Evolutionary conservation across 1,140 invertebrate species (phyloP).

Genomic region (Pseudoatta argentina): DNA sequence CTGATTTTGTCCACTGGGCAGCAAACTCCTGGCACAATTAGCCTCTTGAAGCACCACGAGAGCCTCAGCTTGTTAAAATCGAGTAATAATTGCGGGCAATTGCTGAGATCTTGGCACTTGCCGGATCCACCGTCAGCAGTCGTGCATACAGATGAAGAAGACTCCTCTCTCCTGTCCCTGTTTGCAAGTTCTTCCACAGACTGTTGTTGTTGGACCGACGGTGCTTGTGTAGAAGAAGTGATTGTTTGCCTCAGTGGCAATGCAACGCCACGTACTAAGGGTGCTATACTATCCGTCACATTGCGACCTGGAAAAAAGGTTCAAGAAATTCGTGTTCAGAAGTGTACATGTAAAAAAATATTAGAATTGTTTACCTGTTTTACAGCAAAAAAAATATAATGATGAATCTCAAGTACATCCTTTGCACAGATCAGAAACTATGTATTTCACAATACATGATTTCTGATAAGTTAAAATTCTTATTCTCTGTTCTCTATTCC

Average conservation of each 20-base stretch:
- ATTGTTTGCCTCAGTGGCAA: slow-evolving; percentile 86
- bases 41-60: slow-evolving; percentile 96
- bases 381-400: too few relatives aligned
- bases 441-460: too few relatives aligned
- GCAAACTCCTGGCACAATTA: slow-evolving; percentile 96
- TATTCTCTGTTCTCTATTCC: too few relatives aligned
- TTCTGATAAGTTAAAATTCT: too few relatives aligned
- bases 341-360: background rate
- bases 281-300: slow-evolving; percentile 92
- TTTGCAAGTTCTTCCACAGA: slow-evolving; percentile 79
- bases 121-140: slow-evolving; percentile 93
- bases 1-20: slow-evolving; percentile 89
- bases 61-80: slow-evolving; percentile 93
- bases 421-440: too few relatives aligned
- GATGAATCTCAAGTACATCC: too few relatives aligned
- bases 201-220: slow-evolving; percentile 76
- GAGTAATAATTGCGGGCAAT: slow-evolving; percentile 94
- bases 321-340: background rate
- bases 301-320: slow-evolving; percentile 85
- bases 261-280: slow-evolving; percentile 90
- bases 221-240: slow-evolving; percentile 75
- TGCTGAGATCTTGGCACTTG: slow-evolving; percentile 95
- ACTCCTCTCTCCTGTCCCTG: slow-evolving; percentile 76
- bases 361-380: background rate
- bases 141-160: slow-evolving; percentile 88